These are phyloP conservation scores for Tragelaphus strepsiceros DNA, from an alignment of 2,113 vertebrate genomes.

Conservation along the genomic window DNA sequence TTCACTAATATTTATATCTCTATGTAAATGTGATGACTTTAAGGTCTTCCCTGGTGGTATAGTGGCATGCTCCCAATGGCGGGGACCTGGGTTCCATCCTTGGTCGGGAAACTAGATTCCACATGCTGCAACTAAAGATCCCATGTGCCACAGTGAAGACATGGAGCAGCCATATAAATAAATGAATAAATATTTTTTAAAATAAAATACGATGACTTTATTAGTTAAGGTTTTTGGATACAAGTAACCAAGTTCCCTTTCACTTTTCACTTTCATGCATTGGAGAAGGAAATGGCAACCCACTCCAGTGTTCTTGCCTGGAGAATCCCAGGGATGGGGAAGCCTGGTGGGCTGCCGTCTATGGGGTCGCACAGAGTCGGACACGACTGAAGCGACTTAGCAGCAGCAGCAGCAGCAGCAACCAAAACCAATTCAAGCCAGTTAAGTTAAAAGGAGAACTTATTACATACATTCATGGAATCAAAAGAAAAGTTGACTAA, in stretches of 20 bases:
- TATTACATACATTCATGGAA: background rate
- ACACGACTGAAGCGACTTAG: too few relatives aligned
- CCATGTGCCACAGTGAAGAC: background rate
- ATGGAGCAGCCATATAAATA: background rate
- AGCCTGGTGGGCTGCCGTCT: too few relatives aligned
- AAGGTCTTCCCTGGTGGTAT: background rate
- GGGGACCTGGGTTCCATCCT: background rate
- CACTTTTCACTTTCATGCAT: too few relatives aligned
- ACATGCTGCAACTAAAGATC: background rate
- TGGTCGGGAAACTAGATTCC: background rate
- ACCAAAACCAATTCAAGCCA: background rate
- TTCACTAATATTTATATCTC: background rate
- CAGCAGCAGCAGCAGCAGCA: too few relatives aligned
- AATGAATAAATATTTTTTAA: background rate
- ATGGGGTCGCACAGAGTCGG: too few relatives aligned
- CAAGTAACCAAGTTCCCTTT: background rate
- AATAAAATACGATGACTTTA: background rate
- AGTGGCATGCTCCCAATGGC: background rate
- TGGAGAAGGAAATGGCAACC: too few relatives aligned
- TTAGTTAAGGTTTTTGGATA: background rate
- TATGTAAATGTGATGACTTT: background rate
- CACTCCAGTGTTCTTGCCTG: too few relatives aligned
- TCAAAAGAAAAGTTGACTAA: background rate
- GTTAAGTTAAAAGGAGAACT: background rate
- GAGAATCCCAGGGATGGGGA: too few relatives aligned